phyloP scores from a whole-genome alignment of 2,797 vertebrate species.

The Euthynnus affinis region DNA sequence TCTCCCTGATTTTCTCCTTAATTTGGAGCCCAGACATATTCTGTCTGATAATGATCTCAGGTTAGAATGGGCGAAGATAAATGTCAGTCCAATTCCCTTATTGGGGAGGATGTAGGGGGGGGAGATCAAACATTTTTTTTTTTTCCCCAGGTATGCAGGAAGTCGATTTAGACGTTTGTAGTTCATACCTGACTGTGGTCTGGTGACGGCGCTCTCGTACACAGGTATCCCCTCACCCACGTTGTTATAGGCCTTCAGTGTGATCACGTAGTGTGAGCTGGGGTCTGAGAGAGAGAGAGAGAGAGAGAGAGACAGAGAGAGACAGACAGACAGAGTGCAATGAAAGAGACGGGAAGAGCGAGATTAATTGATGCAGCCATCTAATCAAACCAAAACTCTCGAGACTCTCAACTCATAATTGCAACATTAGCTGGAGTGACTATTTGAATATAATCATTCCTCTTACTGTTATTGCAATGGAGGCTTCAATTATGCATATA shows the following conservation, averaged over 20 bases:
- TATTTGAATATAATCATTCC: slow-evolving; percentile 72
- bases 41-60: slow-evolving; percentile 56
- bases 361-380: slow-evolving; percentile 62
- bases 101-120: neutral
- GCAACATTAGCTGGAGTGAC: slow-evolving; percentile 69
- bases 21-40: slow-evolving; percentile 68
- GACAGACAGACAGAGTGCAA: neutral
- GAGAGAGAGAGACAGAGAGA: slow-evolving; percentile 28
- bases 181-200: slow-evolving; percentile 91
- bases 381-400: slow-evolving; percentile 77
- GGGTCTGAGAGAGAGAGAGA: slow-evolving; percentile 85
- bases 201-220: slow-evolving; percentile 96
- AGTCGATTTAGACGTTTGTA: neutral
- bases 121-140: neutral
- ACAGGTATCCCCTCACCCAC: slow-evolving; percentile 97
- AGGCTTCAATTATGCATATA: slow-evolving; percentile 70
- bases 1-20: slow-evolving; percentile 23
- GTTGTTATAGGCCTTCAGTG: slow-evolving; percentile 97
- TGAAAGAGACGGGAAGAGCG: slow-evolving; percentile 5
- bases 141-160: too few species aligned
- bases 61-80: slow-evolving; percentile 48
- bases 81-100: slow-evolving; percentile 15
- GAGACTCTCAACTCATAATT: slow-evolving; percentile 70
- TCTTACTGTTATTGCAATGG: slow-evolving; percentile 73
- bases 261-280: slow-evolving; percentile 98